Evolutionary conservation across 2,113 vertebrate genomes (phyloP), one percentile per base, ranked within the genome.

Genomic region (Bubo scandiacus): DNA sequence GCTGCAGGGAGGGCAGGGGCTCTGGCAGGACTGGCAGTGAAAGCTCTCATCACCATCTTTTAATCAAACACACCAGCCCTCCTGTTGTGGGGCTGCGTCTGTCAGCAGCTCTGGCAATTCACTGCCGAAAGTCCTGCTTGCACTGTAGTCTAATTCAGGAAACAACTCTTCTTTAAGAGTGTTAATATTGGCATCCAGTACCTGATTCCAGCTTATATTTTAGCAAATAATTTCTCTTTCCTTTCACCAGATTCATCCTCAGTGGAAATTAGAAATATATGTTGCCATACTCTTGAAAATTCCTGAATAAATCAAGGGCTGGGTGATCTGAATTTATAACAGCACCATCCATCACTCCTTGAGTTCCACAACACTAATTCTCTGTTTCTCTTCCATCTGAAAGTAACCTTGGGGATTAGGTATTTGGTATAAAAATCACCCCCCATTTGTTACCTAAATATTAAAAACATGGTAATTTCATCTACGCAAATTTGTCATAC

Each of bases 211-310:
- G 29, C 90, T 59, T 85, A 71, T 38, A 63, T 73, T 96, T 87
- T 80, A 88, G 79, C 93, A 91, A 94, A 94, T 95, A 89, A 91
- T 94, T 94, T 94, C 78, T 95, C 91, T 89, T 88, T 77, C 82
- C 79, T 94, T 95, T 96, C 91, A 95, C 49, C 89, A 94, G 94
- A 90, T 94, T 94, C 87, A 80, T 96, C 91, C 94, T 95, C 85
- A 62, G 91, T 97, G 95, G 90, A 97, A 97, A 95, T 94, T 87
- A 96, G 83, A 93, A 94, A 68, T 90, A 88, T 77, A 42, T 92
- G 73, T 63, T 91, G 85, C 83, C 59, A 36, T 68, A 80, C 36
- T 62, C 84, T 57, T 85, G 80, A 63, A 95, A 92, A 96, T 92
- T 94, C 90, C 85, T 63, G 88, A 94, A 93, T 94, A 95, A 97